Conservation (phyloP, 1,140 invertebrate species). For the Harlomillsia oculata region DNA sequence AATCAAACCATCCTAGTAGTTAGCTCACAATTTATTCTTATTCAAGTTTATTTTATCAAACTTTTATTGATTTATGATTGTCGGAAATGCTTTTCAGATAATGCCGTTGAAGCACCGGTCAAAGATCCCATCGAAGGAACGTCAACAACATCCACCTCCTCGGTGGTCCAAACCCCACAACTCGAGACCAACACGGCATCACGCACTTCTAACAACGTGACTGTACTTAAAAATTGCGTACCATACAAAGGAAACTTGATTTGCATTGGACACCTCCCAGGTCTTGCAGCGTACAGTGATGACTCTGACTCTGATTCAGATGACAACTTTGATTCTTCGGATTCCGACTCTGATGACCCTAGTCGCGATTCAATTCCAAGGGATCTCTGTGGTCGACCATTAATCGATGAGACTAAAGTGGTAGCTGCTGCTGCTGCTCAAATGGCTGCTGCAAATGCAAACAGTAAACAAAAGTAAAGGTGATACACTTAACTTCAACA, state of each 20-base stretch:
- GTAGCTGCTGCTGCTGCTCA: too few relatives aligned
- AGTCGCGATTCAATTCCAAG: background rate
- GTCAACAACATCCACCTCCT: background rate
- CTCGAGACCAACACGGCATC: slow-evolving; percentile 1
- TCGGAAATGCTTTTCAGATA: slow-evolving; percentile 40
- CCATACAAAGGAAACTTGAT: slow-evolving; percentile 44
- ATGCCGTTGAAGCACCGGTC: background rate
- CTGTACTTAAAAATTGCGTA: slow-evolving; percentile 15
- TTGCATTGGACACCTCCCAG: slow-evolving; percentile 65
- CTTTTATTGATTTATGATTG: too few relatives aligned
- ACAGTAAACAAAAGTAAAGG: too few relatives aligned
- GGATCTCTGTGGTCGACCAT: slow-evolving; percentile 30
- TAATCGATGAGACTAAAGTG: too few relatives aligned
- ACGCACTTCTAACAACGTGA: background rate
- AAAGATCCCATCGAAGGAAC: slow-evolving; percentile 2
- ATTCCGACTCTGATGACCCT: background rate
- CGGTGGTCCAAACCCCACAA: background rate
- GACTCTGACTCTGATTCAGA: slow-evolving; percentile 16
- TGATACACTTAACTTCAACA: too few relatives aligned
- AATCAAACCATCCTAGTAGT: too few relatives aligned
- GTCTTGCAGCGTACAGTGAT: slow-evolving; percentile 59
- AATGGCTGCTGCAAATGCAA: too few relatives aligned
- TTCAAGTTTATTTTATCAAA: too few relatives aligned
- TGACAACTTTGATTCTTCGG: slow-evolving; percentile 6
- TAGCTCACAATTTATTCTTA: too few relatives aligned